Evolutionary conservation across 35 echinoderm and acorn worm genomes (phyloP), one percentile per base, ranked within the genome.

Genomic region (Heliocidaris tuberculata): DNA sequence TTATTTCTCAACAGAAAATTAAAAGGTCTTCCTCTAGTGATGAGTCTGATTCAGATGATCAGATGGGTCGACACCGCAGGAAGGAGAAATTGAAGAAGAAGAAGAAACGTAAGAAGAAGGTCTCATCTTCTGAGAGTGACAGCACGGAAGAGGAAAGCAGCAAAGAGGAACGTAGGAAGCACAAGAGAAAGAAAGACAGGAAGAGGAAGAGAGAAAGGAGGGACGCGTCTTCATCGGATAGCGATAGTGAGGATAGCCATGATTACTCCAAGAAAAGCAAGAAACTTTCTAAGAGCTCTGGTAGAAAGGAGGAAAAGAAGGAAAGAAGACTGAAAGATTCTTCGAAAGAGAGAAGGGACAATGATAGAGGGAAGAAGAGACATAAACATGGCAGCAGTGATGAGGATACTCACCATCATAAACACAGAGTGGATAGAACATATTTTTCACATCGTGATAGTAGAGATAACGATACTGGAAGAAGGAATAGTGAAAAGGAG

Each of bases 271-370:
- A 59, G 92, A 59, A 93, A 61, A 15, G 24, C 49, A 49, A 93
- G 92, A 49, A 93, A 13, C 29, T 1, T 13, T 31, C 29, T 19
- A 49, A 15, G 27, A 49, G 59, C 13, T 9, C 17, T 16, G 59
- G 11, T 13, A 13, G 29, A 13, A 61, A 7, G 49, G 50, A 93
- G 30, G 30, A 59, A 32, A 31, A n/a, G 7, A 61, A 30, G n/a
- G 92, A 54, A 24, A n/a, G 59, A 27, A 61, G 59, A 61, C 13
- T 56, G 92, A 49, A 93, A n/a, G 92, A 93, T 13, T 50, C 48
- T n/a, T 31, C 29, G 31, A 61, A 59, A 30, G 59, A 93, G 4
- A 31, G 29, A 32, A 61, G 30, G 50, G 59, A 93, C 17, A 49
- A 27, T 47, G 49, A 54, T 47, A 92, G 90, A 54, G 49, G 27